Conservation (phyloP, 1,140 invertebrate species). For the Dolichoris vasculosae region DNA sequence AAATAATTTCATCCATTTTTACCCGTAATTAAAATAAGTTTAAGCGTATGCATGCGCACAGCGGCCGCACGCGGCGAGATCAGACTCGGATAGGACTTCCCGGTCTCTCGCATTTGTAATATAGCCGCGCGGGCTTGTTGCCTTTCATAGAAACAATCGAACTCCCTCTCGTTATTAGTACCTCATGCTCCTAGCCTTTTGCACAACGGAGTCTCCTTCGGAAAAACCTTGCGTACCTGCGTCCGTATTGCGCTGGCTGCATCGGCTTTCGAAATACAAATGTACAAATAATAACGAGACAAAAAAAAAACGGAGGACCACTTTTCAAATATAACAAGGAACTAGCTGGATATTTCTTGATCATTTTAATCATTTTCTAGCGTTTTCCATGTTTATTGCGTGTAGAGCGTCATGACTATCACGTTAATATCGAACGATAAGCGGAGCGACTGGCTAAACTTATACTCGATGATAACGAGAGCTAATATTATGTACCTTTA, state of each 20-base stretch:
- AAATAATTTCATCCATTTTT: slow-evolving; percentile 23
- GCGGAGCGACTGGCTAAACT: background rate
- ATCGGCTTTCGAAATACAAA: too few species aligned
- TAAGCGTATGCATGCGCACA: background rate
- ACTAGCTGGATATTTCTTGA: background rate
- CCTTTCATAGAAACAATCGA: slow-evolving; percentile 33
- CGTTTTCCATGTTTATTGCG: background rate
- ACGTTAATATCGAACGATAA: background rate
- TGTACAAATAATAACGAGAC: too few species aligned
- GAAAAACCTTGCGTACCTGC: background rate
- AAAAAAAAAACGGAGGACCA: too few species aligned
- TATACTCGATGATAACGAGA: background rate
- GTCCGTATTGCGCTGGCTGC: background rate
- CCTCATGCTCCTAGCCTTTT: background rate
- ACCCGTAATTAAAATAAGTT: slow-evolving; percentile 39
- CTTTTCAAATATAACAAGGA: background rate
- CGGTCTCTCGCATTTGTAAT: background rate
- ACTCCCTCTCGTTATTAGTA: background rate
- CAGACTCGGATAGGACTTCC: background rate
- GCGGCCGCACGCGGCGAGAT: background rate
- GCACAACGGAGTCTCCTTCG: too few species aligned
- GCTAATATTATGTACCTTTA: background rate
- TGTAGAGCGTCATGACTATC: background rate
- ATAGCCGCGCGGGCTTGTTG: background rate
- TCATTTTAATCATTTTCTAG: background rate